Conservation (phyloP, 2,888 invertebrate genomes). For the Oligia latruncula region DNA sequence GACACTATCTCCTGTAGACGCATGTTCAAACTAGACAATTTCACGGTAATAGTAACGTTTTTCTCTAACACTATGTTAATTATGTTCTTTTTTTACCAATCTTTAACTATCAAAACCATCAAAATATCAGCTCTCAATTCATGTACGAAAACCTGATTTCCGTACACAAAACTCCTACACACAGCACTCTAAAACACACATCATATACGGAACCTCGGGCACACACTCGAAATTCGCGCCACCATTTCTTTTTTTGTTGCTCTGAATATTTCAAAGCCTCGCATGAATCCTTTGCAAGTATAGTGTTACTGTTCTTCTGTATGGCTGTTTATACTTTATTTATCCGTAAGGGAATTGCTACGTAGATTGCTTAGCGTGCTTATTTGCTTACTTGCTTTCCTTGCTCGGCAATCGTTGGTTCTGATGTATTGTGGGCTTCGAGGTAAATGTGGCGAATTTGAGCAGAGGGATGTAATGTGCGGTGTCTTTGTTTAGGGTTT, state of each 20-base stretch:
- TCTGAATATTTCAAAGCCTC: constrained; percentile 60
- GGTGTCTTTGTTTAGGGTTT: neutral
- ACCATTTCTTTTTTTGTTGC: constrained; percentile 45
- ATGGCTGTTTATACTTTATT: constrained; percentile 62
- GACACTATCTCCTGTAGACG: too few species aligned
- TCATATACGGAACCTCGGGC: constrained; percentile 43
- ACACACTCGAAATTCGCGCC: constrained; percentile 26
- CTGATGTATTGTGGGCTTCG: constrained; percentile 48
- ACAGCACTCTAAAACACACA: constrained; percentile 12
- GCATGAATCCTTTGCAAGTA: constrained; percentile 58
- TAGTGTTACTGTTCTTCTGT: constrained; percentile 54
- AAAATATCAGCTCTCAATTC: neutral
- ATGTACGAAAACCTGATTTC: neutral
- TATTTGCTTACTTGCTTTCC: constrained; percentile 59
- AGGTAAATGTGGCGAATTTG: constrained; percentile 37
- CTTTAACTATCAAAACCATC: neutral
- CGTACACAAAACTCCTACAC: neutral
- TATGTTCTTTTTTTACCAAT: neutral
- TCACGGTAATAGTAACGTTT: neutral
- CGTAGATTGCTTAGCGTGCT: constrained; percentile 58
- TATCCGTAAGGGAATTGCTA: constrained; percentile 61
- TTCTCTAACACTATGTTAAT: neutral
- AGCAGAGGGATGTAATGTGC: constrained; percentile 4
- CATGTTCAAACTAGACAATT: neutral
- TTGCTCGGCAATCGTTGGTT: constrained; percentile 28